Conservation (phyloP, 2,888 invertebrate genomes). For the Druceiella hillmani region DNA sequence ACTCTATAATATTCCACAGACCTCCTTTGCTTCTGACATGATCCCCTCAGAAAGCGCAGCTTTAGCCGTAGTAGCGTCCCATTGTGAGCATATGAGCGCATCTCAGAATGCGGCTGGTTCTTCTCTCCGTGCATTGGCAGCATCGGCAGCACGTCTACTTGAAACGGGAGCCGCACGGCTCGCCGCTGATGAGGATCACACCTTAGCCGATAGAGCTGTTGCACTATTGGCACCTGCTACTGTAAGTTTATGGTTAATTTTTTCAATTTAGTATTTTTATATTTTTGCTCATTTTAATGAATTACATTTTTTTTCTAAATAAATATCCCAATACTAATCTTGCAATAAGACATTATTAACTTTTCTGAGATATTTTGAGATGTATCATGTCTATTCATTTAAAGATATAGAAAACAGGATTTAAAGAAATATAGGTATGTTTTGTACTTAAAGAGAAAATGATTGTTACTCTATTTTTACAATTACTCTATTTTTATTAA, state of each 20-base stretch:
- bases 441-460: too few species aligned
- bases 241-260: conserved; percentile 36
- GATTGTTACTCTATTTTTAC: too few species aligned
- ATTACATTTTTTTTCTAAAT: too few species aligned
- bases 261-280: too few species aligned
- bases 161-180: conserved; percentile 39
- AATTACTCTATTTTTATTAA: not conserved
- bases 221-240: conserved; percentile 71
- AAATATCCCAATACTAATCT: too few species aligned
- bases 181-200: conserved; percentile 49
- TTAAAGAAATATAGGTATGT: too few species aligned
- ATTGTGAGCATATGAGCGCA: conserved; percentile 43
- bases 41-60: conserved; percentile 82
- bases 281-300: too few species aligned
- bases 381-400: too few species aligned
- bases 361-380: too few species aligned
- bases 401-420: too few species aligned
- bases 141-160: conserved; percentile 41
- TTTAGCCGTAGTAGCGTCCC: conserved; percentile 59
- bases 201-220: conserved; percentile 57
- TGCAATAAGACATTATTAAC: too few species aligned
- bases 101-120: conserved; percentile 39
- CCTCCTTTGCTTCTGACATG: conserved; percentile 67
- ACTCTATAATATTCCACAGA: conserved; percentile 38
- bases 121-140: conserved; percentile 44